phyloP scores from a whole-genome alignment of 2,113 vertebrate species.

The Columbina picui region DNA sequence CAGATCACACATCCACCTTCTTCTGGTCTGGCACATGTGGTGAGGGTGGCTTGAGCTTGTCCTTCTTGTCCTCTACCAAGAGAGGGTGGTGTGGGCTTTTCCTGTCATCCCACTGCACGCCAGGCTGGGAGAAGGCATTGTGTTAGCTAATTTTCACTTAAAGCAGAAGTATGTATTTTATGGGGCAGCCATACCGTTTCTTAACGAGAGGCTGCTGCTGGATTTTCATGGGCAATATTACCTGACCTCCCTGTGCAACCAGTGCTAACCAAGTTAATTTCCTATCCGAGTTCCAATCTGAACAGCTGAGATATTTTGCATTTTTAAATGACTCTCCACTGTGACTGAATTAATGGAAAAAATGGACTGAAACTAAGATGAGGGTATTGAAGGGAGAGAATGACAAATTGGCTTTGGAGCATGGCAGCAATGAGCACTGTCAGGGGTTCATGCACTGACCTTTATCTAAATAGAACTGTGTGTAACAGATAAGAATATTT shows the following conservation, averaged over 20 bases:
- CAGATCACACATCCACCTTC: rapidly evolving
- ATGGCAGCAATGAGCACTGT: conserved; percentile 7
- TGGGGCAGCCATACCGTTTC: neutral
- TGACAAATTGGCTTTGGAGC: conserved; percentile 55
- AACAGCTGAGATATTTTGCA: conserved; percentile 38
- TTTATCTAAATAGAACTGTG: conserved; percentile 68
- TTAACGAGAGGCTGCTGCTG: neutral
- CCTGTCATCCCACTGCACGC: neutral
- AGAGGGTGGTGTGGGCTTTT: neutral
- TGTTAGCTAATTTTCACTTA: neutral
- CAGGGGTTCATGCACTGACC: conserved; percentile 49
- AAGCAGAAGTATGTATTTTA: neutral
- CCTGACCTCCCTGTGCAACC: neutral
- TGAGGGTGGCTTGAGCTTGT: neutral
- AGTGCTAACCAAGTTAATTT: neutral
- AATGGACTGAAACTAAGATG: neutral
- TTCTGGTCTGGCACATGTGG: rapidly evolving
- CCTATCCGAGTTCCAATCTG: neutral
- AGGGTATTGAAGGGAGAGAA: conserved; percentile 16
- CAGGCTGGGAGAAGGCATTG: neutral
- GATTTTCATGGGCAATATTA: neutral
- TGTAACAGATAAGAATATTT: conserved; percentile 75
- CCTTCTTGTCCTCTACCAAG: neutral
- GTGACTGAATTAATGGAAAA: conserved; percentile 51
- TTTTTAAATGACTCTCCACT: conserved; percentile 36